Evolutionary conservation across 2,113 vertebrate genomes (phyloP), one percentile per base, ranked within the genome.

Genomic region (Regulus satrapa): DNA sequence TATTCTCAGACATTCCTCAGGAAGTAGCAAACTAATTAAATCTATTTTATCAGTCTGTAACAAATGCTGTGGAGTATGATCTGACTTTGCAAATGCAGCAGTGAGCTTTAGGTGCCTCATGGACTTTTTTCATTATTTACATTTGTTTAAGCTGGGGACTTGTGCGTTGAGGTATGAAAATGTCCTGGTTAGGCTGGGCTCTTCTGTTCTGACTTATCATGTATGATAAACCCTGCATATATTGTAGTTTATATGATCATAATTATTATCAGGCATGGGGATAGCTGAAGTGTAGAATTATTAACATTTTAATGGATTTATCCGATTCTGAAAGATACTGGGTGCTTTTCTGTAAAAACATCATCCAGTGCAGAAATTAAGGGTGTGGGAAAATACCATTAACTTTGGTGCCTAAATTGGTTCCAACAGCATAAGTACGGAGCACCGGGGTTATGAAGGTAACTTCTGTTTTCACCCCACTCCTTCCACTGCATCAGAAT

Each of bases 391-490:
- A 75, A 76, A 41, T 15, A 8, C 17, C 12, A 12, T 82, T 49
- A 34, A 75, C 18, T 90, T 68, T 25, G 13, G 6, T 67, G 11
- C 28, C 66, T 76, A 5, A 18, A n/a, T 45, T 93, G 71, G 24
- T 76, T 86, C 14, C 1, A 5, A 16, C 29, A 56, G 16, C 14
- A 4, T 75, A 68, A 76, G 61, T 59, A 32, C 17, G 56, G 32
- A 75, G 24, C 10, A 41, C 7, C 0, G 18, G 8, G 13, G 6
- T 18, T 3, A 2, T 2, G 0, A 1, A 4, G 16, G 1, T 85
- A 34, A 29, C 32, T 85, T 58, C 18, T 45, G 3, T 36, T 89
- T 93, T 89, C 19, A 43, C 31, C 6, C 19, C 15, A 18, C n/a
- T 0, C 1, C 49, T 80, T 64, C 61, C 38, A n/a, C 28, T 76